These are phyloP conservation scores for Heliconius congener DNA, from an alignment of 1,140 invertebrate genomes.

Conservation along the genomic window DNA sequence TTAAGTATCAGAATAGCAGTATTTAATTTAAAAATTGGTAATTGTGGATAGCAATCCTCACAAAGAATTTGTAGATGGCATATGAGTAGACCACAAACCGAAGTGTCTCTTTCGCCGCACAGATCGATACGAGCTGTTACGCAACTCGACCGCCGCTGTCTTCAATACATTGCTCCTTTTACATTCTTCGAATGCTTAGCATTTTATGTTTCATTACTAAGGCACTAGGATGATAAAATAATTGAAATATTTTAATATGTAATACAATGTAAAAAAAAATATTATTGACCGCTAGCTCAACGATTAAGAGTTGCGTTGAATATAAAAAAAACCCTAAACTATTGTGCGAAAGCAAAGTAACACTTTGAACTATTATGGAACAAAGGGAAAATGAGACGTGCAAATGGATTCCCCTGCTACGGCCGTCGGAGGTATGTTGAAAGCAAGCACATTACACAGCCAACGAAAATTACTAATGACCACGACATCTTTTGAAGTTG, in stretches of 20 bases:
- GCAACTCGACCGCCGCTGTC: conserved; percentile 70
- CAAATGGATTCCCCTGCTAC: conserved; percentile 43
- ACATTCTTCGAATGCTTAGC: conserved; percentile 27
- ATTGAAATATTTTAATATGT: background rate
- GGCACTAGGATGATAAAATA: background rate
- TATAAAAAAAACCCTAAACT: conserved; percentile 7
- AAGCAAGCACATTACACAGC: conserved; percentile 57
- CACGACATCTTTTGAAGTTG: conserved; percentile 22
- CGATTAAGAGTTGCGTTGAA: background rate
- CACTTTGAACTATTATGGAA: conserved; percentile 45
- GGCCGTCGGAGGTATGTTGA: conserved; percentile 39
- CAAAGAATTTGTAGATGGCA: conserved; percentile 33
- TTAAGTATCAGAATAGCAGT: background rate
- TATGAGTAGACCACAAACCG: conserved; percentile 51
- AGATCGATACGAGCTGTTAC: conserved; percentile 76
- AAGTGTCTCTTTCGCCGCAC: conserved; percentile 61
- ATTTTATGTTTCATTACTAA: background rate
- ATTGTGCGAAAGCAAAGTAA: conserved; percentile 42
- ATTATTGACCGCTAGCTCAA: conserved; percentile 17
- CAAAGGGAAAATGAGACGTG: conserved; percentile 58
- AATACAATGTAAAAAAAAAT: conserved; percentile 1
- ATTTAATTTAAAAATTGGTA: background rate
- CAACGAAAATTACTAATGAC: conserved; percentile 31
- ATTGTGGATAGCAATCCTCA: background rate
- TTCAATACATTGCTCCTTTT: conserved; percentile 51